These are phyloP conservation scores for Chaetodon trifasciatus DNA, from an alignment of 2,797 vertebrate genomes.

Conservation along the genomic window DNA sequence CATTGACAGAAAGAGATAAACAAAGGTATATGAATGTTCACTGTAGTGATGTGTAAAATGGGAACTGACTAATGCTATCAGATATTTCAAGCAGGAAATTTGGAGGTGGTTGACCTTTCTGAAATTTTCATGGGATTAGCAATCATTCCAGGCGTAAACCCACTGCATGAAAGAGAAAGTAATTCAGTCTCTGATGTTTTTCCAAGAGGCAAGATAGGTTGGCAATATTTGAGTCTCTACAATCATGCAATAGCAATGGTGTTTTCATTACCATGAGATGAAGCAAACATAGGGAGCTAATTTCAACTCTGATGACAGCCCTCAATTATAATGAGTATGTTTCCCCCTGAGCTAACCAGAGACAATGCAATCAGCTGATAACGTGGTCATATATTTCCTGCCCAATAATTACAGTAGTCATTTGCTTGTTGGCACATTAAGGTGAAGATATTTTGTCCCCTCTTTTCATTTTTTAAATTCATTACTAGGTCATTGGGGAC, in stretches of 20 bases:
- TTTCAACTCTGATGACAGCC: constrained; percentile 65
- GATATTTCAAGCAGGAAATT: neutral
- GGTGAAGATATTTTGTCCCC: constrained; percentile 20
- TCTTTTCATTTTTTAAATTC: constrained; percentile 33
- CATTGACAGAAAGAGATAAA: no score
- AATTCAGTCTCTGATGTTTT: constrained; percentile 34
- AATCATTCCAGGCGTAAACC: constrained; percentile 3
- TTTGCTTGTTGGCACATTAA: constrained; percentile 51
- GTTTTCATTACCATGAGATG: constrained; percentile 59
- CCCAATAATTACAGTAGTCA: constrained; percentile 46
- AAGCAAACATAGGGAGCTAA: constrained; percentile 56
- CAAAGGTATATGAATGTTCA: neutral
- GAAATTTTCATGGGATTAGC: constrained; percentile 17
- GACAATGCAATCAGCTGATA: constrained; percentile 59
- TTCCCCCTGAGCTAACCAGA: constrained; percentile 60
- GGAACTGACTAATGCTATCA: neutral
- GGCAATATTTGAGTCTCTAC: constrained; percentile 31
- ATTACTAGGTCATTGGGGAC: constrained; percentile 13
- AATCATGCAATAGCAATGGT: constrained; percentile 32
- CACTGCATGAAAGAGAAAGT: constrained; percentile 12
- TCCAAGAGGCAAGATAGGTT: constrained; percentile 25
- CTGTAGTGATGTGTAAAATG: neutral
- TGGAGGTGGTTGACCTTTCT: neutral
- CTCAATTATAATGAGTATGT: constrained; percentile 55
- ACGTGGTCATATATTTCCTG: constrained; percentile 55